Conservation (phyloP, 1,140 invertebrate genomes). For the Drosophila quadrilineata region DNA sequence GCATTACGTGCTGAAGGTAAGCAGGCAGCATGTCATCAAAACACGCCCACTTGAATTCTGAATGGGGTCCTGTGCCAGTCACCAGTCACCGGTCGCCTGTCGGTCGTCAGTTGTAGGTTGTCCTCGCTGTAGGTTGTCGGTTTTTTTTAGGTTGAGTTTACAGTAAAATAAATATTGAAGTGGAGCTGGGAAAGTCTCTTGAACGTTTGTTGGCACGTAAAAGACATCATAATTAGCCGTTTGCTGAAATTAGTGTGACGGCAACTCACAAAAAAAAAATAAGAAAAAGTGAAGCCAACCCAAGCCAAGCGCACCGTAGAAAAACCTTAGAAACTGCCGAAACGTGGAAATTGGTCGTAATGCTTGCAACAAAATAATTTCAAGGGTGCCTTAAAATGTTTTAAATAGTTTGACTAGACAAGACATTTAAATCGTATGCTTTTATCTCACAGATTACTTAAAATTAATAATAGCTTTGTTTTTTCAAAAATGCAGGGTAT, state of each 20-base stretch:
- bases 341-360: conserved; percentile 14
- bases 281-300: conserved; percentile 25
- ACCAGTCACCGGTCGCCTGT: too few relatives aligned
- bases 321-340: conserved; percentile 3
- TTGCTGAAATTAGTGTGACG: conserved; percentile 52
- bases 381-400: neutral
- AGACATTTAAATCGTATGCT: too few relatives aligned
- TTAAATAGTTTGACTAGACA: too few relatives aligned
- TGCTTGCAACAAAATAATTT: neutral
- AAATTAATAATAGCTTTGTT: too few relatives aligned
- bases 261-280: conserved; percentile 4
- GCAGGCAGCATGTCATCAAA: conserved; percentile 75
- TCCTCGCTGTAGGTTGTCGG: neutral
- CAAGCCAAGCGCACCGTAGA: too few relatives aligned
- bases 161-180: conserved; percentile 77
- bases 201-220: conserved; percentile 76
- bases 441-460: too few relatives aligned
- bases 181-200: conserved; percentile 62
- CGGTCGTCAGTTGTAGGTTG: too few relatives aligned
- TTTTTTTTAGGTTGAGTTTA: conserved; percentile 69
- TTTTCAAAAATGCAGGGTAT: too few relatives aligned
- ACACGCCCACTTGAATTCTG: conserved; percentile 77
- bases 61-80: conserved; percentile 40
- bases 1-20: conserved; percentile 79
- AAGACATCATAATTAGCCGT: conserved; percentile 79